Base-by-base conservation (phyloP, 2,888 invertebrate genomes). In the Eupsilia transversa region DNA sequence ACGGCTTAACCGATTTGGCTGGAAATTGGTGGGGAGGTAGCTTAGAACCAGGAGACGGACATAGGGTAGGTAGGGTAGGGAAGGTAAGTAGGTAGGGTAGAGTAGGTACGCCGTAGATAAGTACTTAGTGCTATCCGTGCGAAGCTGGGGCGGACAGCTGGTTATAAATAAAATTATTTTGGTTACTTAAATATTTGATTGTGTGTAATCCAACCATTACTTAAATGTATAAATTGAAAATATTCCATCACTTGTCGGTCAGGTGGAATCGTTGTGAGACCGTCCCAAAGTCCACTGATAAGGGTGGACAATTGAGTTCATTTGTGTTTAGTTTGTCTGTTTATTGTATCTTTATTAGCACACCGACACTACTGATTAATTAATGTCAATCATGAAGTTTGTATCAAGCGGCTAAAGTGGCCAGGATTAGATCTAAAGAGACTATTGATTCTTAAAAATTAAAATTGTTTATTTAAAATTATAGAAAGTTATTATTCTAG, bases 231-330 rank as follows among this genome's bases (percentile, higher is more conserved):
- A 35, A 20, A 65, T 52, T 33, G 23, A 7, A 80, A 80, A 64
- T 64, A 68, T 80, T 80, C 73, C 73, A 72, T 43, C 43, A 73
- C 46, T 63, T 43, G 52, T 33, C 38, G 6, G 38, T 57, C 71
- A 76, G 77, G 60, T 82, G 56, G 57, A 61, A 4, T 52, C 12
- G n/a, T 74, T 52, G 66, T 54, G 30, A n/a, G 4, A 17, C 38
- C 12, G 33, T 59, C 20, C 61, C 67, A 71, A 85, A 85, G 71
- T 82, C 77, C 71, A 71, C 46, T 59, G 82, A 82, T 82, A 76
- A 82, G 69, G 60, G 23, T 64, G 52, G 54, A 38, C 41, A 33
- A 71, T 65, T 52, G 56, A 80, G 64, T 68, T 68, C 67, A 84
- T 61, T 68, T 60, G 72, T 64, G 30, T 80, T 70, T 61, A 54